Conservation (phyloP, 2,113 vertebrate species). For the Cavia aperea region DNA sequence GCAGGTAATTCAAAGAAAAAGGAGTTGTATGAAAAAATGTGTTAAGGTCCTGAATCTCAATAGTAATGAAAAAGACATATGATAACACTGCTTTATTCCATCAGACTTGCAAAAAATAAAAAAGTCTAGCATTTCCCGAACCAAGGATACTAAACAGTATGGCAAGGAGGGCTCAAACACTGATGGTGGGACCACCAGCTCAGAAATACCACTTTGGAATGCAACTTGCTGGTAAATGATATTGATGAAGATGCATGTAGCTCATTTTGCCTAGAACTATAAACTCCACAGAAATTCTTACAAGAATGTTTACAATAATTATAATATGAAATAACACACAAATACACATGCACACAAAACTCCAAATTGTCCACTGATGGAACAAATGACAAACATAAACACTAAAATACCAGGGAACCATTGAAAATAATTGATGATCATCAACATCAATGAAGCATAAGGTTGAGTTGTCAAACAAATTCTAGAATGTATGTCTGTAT, state of each 20-base stretch:
- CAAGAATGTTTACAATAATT: neutral
- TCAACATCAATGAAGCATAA: neutral
- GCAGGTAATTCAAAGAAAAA: neutral
- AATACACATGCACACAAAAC: neutral
- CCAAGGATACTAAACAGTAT: neutral
- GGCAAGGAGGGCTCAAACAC: neutral
- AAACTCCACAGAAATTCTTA: neutral
- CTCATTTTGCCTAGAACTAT: neutral
- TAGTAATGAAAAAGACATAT: neutral
- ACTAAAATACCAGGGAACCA: neutral
- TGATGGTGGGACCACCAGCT: neutral
- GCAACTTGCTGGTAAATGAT: neutral
- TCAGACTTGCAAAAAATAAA: neutral
- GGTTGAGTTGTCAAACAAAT: neutral
- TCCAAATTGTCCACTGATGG: neutral
- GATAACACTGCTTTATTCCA: neutral
- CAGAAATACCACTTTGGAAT: neutral
- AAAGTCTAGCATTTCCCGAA: neutral
- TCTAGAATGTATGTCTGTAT: neutral
- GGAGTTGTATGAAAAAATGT: neutral
- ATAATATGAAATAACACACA: neutral
- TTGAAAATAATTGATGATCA: neutral
- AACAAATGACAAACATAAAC: neutral
- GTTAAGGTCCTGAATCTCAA: neutral
- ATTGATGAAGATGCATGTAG: neutral